Evolutionary conservation across 2,797 vertebrate genomes (phyloP).

Genomic region (Sebastes kiyomatsui): DNA sequence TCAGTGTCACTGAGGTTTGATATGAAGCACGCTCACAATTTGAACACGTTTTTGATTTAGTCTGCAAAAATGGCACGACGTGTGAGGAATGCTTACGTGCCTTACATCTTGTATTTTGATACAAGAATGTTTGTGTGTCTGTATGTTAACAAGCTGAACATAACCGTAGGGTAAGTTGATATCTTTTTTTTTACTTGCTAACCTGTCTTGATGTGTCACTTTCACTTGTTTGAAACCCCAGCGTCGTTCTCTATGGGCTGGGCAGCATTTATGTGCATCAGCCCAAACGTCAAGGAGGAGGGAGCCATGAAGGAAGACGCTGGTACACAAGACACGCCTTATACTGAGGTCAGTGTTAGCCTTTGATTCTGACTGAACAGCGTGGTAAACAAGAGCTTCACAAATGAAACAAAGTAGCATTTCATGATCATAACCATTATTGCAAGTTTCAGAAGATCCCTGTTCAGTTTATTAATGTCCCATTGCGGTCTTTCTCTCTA

Average conservation of each 20-base stretch:
- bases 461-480: background rate
- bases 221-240: conserved; percentile 65
- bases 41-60: conserved; percentile 17
- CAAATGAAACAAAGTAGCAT: too few species aligned
- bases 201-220: conserved; percentile 8
- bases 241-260: conserved; percentile 98
- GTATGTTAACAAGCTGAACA: background rate
- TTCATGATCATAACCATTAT: background rate
- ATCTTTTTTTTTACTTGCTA: background rate
- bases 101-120: conserved; percentile 14
- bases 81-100: conserved; percentile 6
- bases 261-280: conserved; percentile 96
- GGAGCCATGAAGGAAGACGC: conserved; percentile 98
- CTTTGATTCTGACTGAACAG: background rate
- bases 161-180: background rate
- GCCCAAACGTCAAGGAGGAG: conserved; percentile 97
- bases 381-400: background rate
- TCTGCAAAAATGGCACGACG: background rate
- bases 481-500: background rate
- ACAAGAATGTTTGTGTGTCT: conserved; percentile 9
- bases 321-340: conserved; percentile 96
- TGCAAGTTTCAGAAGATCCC: background rate
- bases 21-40: conserved; percentile 27
- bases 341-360: conserved; percentile 88
- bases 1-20: conserved; percentile 26